Evolutionary conservation across 1,140 invertebrate genomes (phyloP).

Genomic region (honey bee (Apis mellifera)): Amel_HAv3.1 CM009943.2:10587001-10587500

Average conservation of each 20-base stretch:
- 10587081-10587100: slow-evolving; percentile 44
- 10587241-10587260: slow-evolving; percentile 18
- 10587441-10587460: not conserved
- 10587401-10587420: not conserved
- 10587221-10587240: not conserved
- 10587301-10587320: slow-evolving; percentile 8
- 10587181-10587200: not conserved
- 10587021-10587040: slow-evolving; percentile 29
- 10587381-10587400: not conserved
- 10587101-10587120: slow-evolving; percentile 31
- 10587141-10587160: not conserved
- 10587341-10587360: no score
- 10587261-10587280: slow-evolving; percentile 15
- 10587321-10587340: slow-evolving; percentile 1
- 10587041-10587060: slow-evolving; percentile 18
- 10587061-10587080: slow-evolving; percentile 45
- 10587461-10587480: not conserved
- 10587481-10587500: no score
- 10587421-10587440: no score
- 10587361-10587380: not conserved
- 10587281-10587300: not conserved
- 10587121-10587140: slow-evolving; percentile 25
- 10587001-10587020: not conserved
- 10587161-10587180: not conserved
- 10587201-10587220: not conserved